Percentiles rank a stretch among this genome's conserved stretches.
phyloP scores from a whole-genome alignment of 92 coral and sea anemone species.

The Pocillopora meandrina region DNA sequence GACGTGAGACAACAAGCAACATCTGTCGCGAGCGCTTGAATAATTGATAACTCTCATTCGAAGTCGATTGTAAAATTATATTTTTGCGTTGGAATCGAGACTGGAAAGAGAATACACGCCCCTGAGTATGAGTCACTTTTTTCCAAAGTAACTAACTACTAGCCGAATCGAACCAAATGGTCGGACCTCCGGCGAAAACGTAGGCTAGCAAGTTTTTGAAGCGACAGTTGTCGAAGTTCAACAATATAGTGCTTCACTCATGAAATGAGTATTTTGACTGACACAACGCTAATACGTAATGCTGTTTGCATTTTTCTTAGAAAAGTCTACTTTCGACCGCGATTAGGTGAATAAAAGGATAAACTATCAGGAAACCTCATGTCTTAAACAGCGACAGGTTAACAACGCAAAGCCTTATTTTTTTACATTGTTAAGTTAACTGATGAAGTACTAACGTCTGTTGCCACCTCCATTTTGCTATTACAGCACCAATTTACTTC shows the following conservation, averaged over 20 bases:
- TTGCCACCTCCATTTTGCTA: no score
- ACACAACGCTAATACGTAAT: background rate
- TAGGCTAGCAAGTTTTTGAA: background rate
- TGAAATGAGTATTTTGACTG: background rate
- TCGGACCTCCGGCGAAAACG: background rate
- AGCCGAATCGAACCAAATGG: no score
- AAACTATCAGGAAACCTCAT: no score
- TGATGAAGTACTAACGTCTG: no score
- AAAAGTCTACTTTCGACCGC: background rate
- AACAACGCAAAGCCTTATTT: no score
- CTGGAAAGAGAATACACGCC: background rate
- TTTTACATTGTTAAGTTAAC: no score
- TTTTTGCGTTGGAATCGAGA: background rate
- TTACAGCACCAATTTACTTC: no score
- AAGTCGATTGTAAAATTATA: conserved; percentile 4
- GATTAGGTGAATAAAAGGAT: background rate
- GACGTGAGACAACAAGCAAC: conserved; percentile 9
- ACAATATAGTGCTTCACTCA: background rate
- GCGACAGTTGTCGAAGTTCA: background rate
- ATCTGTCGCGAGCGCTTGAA: conserved; percentile 2
- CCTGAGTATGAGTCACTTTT: background rate
- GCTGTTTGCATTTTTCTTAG: background rate
- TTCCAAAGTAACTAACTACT: background rate
- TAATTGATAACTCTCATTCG: conserved; percentile 13
- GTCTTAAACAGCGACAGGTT: no score